These are phyloP conservation scores for Acanthosepion esculentum DNA, from an alignment of 2,888 invertebrate species.

Conservation along the genomic window DNA sequence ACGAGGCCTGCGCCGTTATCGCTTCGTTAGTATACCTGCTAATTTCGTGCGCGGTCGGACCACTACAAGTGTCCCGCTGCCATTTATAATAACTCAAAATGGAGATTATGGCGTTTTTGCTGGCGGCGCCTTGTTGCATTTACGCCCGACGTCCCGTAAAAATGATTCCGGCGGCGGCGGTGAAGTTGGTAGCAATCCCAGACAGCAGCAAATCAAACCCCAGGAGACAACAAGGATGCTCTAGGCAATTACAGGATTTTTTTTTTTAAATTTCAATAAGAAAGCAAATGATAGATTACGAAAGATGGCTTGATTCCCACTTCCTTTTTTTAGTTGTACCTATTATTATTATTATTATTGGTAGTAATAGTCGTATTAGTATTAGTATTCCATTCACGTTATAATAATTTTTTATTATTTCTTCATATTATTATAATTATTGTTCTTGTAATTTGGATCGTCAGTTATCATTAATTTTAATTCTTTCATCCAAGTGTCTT, in stretches of 20 bases:
- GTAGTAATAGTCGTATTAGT: too few relatives aligned
- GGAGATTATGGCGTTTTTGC: not conserved
- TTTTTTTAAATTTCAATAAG: not conserved
- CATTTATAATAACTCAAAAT: not conserved
- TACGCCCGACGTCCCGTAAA: conserved; percentile 12
- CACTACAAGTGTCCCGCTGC: not conserved
- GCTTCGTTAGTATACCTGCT: not conserved
- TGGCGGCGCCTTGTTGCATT: not conserved
- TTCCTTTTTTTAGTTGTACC: too few relatives aligned
- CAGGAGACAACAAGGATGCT: not conserved
- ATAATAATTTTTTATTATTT: too few relatives aligned
- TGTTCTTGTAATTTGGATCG: too few relatives aligned
- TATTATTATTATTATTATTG: too few relatives aligned
- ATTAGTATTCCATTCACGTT: too few relatives aligned
- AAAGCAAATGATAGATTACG: not conserved
- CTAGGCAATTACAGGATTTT: not conserved
- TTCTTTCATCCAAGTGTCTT: too few relatives aligned
- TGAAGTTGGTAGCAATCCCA: not conserved
- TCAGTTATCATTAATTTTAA: too few relatives aligned
- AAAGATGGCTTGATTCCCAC: not conserved
- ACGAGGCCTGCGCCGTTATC: not conserved
- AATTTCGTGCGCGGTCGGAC: not conserved
- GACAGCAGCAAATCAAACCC: not conserved
- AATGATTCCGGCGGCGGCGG: not conserved
- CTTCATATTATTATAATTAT: too few relatives aligned